Evolutionary conservation across 2,113 vertebrate species (phyloP).

Genomic region (Heteronetta atricapilla): DNA sequence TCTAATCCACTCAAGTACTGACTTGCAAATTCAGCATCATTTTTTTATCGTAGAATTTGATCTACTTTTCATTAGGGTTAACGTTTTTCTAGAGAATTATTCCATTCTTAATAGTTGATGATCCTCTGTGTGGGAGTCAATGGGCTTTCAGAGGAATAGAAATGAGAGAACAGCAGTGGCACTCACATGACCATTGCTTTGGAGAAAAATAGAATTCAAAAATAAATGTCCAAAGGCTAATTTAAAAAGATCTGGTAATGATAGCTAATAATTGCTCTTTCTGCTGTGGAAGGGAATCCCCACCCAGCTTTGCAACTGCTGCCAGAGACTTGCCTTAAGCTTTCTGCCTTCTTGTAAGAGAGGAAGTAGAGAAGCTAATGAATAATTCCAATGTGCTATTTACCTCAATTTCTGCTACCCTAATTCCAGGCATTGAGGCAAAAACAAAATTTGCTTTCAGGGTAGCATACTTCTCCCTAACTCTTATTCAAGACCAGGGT

Average conservation of each 20-base stretch:
- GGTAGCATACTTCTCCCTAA: background rate
- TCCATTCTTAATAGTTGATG: background rate
- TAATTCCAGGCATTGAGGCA: background rate
- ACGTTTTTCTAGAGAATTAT: background rate
- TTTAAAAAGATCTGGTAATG: background rate
- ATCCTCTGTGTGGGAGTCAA: fast-evolving
- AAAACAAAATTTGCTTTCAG: background rate
- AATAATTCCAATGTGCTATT: background rate
- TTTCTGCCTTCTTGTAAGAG: slow-evolving; percentile 23
- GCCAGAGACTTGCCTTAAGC: slow-evolving; percentile 14
- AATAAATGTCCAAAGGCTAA: background rate
- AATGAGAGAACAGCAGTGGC: background rate
- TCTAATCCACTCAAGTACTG: background rate
- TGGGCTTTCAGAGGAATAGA: background rate
- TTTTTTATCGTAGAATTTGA: background rate
- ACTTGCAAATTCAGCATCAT: background rate
- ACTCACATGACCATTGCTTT: background rate
- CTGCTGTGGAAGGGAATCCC: slow-evolving; percentile 29
- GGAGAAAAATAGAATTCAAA: background rate
- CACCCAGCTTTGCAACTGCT: slow-evolving; percentile 1
- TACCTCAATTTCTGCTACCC: background rate
- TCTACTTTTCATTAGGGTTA: background rate
- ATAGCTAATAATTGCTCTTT: background rate
- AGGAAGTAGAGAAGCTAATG: background rate
- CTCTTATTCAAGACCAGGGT: background rate